Conservation (phyloP, 2,113 vertebrate species). For the Toxotes chatareus region DNA sequence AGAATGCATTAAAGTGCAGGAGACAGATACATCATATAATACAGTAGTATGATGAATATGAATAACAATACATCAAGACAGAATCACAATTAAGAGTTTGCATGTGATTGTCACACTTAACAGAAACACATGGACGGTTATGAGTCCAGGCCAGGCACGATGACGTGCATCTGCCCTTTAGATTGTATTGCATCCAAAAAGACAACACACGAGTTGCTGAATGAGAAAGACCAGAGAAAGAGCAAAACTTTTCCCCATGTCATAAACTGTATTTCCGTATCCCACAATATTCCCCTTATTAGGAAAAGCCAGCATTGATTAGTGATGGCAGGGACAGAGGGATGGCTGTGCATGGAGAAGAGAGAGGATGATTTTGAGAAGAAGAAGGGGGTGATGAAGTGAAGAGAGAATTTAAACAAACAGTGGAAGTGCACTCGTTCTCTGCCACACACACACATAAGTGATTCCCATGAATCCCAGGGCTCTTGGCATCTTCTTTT, state of each 20-base stretch:
- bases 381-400: constrained; percentile 11
- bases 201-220: not conserved
- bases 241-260: not conserved
- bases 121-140: not conserved
- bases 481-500: not conserved
- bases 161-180: not conserved
- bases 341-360: constrained; percentile 3
- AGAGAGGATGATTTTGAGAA: constrained; percentile 19
- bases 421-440: constrained; percentile 41
- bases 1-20: constrained; percentile 6
- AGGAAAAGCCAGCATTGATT: constrained; percentile 31
- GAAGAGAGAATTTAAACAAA: constrained; percentile 53
- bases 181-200: not conserved
- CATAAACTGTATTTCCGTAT: not conserved
- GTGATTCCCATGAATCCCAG: not conserved
- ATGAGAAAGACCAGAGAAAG: not conserved
- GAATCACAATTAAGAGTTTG: constrained; percentile 26
- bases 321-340: constrained; percentile 19
- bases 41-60: constrained; percentile 5
- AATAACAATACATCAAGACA: constrained; percentile 35
- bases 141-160: not conserved
- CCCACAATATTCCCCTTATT: constrained; percentile 22
- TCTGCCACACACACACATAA: constrained; percentile 4
- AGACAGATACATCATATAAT: constrained; percentile 29
- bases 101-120: not conserved